Evolutionary conservation across 2,797 vertebrate species (phyloP), one percentile per base, ranked within the genome.

Genomic region (Threskiornis aethiopicus): DNA sequence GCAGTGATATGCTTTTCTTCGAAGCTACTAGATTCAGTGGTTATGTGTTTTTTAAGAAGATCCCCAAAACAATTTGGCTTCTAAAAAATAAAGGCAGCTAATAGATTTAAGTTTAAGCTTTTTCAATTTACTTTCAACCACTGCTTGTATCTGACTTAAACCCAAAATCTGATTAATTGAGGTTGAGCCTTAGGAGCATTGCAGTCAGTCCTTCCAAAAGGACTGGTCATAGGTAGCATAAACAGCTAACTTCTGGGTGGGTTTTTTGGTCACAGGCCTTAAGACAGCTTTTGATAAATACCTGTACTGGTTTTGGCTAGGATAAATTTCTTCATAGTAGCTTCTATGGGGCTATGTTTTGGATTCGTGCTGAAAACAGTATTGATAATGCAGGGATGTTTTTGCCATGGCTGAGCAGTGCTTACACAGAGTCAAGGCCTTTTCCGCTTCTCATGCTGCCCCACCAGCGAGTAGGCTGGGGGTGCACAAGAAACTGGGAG

Each of bases 401-500:
- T 46, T n/a, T 0, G 6, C 5, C 42, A 19, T 1, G 37, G 33
- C 37, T 54, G 54, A 41, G 28, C 35, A 46, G 51, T 3, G 11
- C 25, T n/a, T 14, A 41, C 9, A 13, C 24, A 28, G 26, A n/a
- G 37, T 15, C 64, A 61, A 57, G 41, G 18, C 13, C 11, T 54
- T 75, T 78, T n/a, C 75, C 71, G 29, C 17, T 18, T 12, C 44
- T 59, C 51, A 42, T 4, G 4, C 13, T 9, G 0, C 5, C 19
- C 61, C 33, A 5, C 8, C 39, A 19, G 22, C 1, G 3, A 66
- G 13, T 0, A 5, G 11, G 31, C 26, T 70, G 31, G 1, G 33
- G 3, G 6, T 22, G 66, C 47, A 82, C 44, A 11, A 73, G 37
- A 15, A 58, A 10, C 0, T 58, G 35, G 18, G 52, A 71, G 29